phyloP scores from a whole-genome alignment of 2,888 invertebrate genomes.

The Thalpophila matura region DNA sequence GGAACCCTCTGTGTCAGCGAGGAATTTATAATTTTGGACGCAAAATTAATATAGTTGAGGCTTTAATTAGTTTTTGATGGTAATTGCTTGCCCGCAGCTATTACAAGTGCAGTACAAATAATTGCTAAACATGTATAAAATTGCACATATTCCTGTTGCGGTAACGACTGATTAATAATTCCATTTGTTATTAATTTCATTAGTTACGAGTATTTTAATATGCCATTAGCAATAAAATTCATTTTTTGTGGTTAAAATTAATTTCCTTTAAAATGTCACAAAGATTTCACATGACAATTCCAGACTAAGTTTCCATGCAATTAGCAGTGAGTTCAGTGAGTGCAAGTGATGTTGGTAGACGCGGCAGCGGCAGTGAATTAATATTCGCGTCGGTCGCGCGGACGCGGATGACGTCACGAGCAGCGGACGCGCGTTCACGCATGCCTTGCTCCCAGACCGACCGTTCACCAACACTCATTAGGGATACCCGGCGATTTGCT shows the following conservation, averaged over 20 bases:
- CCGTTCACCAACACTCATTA: slow-evolving; percentile 76
- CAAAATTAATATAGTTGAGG: slow-evolving; percentile 80
- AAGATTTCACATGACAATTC: slow-evolving; percentile 49
- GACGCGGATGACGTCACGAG: slow-evolving; percentile 69
- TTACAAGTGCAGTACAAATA: slow-evolving; percentile 59
- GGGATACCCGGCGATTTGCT: slow-evolving; percentile 57
- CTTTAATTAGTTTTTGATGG: slow-evolving; percentile 82
- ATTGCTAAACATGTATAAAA: slow-evolving; percentile 47
- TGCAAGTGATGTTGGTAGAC: slow-evolving; percentile 77
- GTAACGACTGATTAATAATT: slow-evolving; percentile 44
- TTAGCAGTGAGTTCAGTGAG: slow-evolving; percentile 67
- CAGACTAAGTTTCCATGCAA: slow-evolving; percentile 68
- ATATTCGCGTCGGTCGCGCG: slow-evolving; percentile 76
- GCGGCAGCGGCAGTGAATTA: slow-evolving; percentile 77
- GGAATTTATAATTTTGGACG: slow-evolving; percentile 87
- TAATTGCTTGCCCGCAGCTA: slow-evolving; percentile 65
- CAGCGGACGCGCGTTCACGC: slow-evolving; percentile 79
- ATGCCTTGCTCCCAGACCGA: slow-evolving; percentile 79
- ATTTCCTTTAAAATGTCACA: too few species aligned
- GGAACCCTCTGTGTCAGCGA: slow-evolving; percentile 84
- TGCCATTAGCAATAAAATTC: neutral
- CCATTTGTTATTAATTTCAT: slow-evolving; percentile 44
- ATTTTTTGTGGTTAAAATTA: slow-evolving; percentile 3
- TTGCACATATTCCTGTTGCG: slow-evolving; percentile 31
- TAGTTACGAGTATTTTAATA: slow-evolving; percentile 45